phyloP scores from a whole-genome alignment of 2,888 invertebrate species.

The Torymus texanus region DNA sequence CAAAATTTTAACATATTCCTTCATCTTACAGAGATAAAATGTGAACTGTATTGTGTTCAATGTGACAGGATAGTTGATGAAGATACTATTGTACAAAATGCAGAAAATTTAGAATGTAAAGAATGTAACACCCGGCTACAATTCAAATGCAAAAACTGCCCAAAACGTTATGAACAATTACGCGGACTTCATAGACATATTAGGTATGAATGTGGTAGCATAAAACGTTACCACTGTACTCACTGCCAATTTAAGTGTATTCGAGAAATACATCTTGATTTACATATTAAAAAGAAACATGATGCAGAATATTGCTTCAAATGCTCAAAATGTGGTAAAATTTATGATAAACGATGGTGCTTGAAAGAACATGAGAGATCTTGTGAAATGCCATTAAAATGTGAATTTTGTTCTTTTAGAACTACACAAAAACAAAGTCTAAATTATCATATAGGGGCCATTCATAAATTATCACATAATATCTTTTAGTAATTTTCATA shows the following conservation, averaged over 20 bases:
- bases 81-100: conserved; percentile 55
- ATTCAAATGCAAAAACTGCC: conserved; percentile 56
- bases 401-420: conserved; percentile 55
- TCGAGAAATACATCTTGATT: conserved; percentile 56
- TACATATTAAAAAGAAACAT: conserved; percentile 56
- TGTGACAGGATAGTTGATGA: conserved; percentile 54
- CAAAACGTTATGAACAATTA: conserved; percentile 54
- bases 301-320: conserved; percentile 55
- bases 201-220: conserved; percentile 54
- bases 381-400: conserved; percentile 54
- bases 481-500: conserved; percentile 48
- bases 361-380: conserved; percentile 56
- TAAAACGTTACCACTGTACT: conserved; percentile 55
- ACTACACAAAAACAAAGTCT: conserved; percentile 57
- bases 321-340: conserved; percentile 56
- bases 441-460: conserved; percentile 56
- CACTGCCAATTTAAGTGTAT: conserved; percentile 56
- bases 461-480: conserved; percentile 54
- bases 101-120: conserved; percentile 53
- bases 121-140: conserved; percentile 51
- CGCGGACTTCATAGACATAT: conserved; percentile 56
- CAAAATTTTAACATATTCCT: background rate
- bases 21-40: conserved; percentile 52
- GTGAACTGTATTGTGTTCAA: conserved; percentile 53
- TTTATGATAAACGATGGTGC: conserved; percentile 56